Conservation (phyloP, 1,140 invertebrate genomes). For the Drosophila pallidifrons region DNA sequence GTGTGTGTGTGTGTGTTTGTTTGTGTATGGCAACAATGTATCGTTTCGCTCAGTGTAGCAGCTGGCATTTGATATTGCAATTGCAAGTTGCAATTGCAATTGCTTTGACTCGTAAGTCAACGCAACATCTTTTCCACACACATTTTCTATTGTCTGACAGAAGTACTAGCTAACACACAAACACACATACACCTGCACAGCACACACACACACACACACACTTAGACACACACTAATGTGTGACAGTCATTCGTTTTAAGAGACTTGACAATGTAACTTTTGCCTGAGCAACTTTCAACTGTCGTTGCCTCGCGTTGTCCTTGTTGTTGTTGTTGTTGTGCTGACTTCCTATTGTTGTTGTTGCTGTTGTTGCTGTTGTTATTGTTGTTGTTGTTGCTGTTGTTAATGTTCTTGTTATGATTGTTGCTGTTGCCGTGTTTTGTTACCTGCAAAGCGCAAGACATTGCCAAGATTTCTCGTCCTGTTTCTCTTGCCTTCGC, state of each 20-base stretch:
- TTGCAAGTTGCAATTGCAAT: neutral
- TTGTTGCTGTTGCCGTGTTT: slow-evolving; percentile 15
- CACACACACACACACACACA: slow-evolving; percentile 4
- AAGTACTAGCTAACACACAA: neutral
- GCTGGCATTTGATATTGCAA: slow-evolving; percentile 15
- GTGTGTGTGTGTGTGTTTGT: too few species aligned
- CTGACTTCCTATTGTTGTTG: slow-evolving; percentile 15
- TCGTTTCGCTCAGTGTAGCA: slow-evolving; percentile 12
- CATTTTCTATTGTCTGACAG: slow-evolving; percentile 20
- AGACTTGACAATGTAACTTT: slow-evolving; percentile 56
- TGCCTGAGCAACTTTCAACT: slow-evolving; percentile 45
- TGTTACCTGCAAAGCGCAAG: slow-evolving; percentile 18
- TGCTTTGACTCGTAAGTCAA: neutral
- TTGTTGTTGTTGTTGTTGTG: slow-evolving; percentile 30
- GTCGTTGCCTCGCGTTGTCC: slow-evolving; percentile 27
- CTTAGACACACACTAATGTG: slow-evolving; percentile 11
- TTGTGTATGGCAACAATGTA: too few species aligned
- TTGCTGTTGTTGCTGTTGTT: slow-evolving; percentile 6
- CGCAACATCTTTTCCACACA: slow-evolving; percentile 3
- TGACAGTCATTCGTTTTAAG: slow-evolving; percentile 46
- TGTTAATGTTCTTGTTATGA: slow-evolving; percentile 27
- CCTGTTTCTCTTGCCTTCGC: neutral
- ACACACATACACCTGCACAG: neutral
- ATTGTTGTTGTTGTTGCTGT: slow-evolving; percentile 19
- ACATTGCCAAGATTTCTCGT: slow-evolving; percentile 3